Base-by-base conservation (phyloP, 2,888 invertebrate species). In the Harpalus rufipes region DNA sequence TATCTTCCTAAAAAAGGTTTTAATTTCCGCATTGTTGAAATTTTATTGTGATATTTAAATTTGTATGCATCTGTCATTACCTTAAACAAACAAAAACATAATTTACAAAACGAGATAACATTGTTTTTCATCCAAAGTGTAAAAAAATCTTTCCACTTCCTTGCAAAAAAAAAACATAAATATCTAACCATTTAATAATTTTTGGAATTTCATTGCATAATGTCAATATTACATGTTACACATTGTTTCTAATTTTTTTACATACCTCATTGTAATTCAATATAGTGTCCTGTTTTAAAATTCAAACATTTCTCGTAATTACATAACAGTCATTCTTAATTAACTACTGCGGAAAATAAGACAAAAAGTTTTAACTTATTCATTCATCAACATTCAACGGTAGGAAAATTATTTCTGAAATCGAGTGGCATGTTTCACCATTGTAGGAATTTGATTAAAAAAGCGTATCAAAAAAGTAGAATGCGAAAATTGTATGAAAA, bases 321-420 rank as follows among this genome's bases (percentile, higher is more conserved):
- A 68, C 68, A 68, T 68, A 32, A 68, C 68, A 68, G 7, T 39
- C 68, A 68, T 68, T 68, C 32, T 68, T 68, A 68, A 68, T 68
- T 68, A 65, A 25, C 21, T 12, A 39, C 68, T 32, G 39, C 68
- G 68, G 68, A 68, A 68, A 39, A 68, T 68, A 39, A 39, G 32
- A 68, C 68, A 68, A 68, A 68, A 68, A 25, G 14, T 59, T 68
- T 68, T 68, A 68, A 68, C 39, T 68, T 68, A 68, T 68, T 21
- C 68, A 32, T 68, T 16, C 59, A 14, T 14, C 32, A 32, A 32
- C 44, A 51, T 51, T 51, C 44, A 51, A 51, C 44, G 12, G 5
- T 12, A 51, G 44, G 12, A 51, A 51, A 51, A 51, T 51, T 51
- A 51, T 51, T 51, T 51, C 44, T 51, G 12, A 51, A 51, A 51